These are phyloP conservation scores for Prunella fulvescens DNA, from an alignment of 2,113 vertebrate genomes.

Conservation along the genomic window DNA sequence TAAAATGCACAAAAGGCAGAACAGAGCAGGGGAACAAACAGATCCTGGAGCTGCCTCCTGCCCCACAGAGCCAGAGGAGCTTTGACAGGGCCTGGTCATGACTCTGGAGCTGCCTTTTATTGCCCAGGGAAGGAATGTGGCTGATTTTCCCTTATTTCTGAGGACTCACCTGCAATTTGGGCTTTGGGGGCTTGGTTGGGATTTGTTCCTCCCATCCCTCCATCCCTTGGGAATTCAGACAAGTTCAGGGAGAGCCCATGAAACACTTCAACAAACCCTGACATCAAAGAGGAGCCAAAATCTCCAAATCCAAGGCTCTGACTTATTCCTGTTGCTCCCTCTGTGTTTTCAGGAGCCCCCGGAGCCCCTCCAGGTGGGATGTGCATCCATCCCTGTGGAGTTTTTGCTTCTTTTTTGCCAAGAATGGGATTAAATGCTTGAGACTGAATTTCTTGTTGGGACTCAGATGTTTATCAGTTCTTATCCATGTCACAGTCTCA, in stretches of 20 bases:
- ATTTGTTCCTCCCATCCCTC: background rate
- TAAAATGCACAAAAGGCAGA: fast-evolving
- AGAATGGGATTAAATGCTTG: background rate
- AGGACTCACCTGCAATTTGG: background rate
- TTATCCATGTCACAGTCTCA: too few relatives aligned
- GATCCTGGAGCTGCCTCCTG: background rate
- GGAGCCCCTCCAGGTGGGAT: background rate
- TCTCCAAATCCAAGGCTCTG: background rate
- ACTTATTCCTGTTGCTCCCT: background rate
- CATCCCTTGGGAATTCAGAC: background rate
- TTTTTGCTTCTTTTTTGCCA: background rate
- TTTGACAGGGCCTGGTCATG: background rate
- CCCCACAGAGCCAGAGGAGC: background rate
- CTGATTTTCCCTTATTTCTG: background rate
- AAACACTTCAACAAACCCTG: background rate
- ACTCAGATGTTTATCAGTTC: background rate
- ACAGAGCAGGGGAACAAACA: too few relatives aligned
- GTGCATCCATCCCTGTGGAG: background rate
- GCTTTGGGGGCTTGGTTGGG: background rate
- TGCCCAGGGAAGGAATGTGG: background rate
- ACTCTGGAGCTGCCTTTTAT: background rate
- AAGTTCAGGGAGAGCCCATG: background rate
- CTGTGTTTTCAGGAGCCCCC: background rate
- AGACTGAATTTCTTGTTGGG: background rate
- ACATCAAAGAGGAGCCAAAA: background rate